Base-by-base conservation (phyloP, 2,888 invertebrate species). In the Biston betularia region DNA sequence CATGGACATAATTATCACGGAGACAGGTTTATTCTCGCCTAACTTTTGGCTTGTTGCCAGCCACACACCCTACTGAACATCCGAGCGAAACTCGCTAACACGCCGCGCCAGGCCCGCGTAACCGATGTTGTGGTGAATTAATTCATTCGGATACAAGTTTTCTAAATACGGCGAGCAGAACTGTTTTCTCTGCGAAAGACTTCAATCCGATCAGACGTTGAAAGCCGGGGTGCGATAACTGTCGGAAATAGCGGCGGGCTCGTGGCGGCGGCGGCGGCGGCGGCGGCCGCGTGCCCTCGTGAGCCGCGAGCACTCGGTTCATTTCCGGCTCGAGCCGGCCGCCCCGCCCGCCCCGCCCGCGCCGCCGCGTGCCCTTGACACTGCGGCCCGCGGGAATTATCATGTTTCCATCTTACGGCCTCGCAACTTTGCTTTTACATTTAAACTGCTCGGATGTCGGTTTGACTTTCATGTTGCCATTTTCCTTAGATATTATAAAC, bases 201-300 rank as follows among this genome's bases (percentile, higher is more conserved):
- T 38, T 6, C 38, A 38, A 0, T 6, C 6, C 8, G 38, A 9
- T 38, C 14, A 14, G 6, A n/a, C 14, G 14, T 45, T 45, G 14
- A n/a, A 6, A 45, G 14, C n/a, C n/a, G 45, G 14, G 8, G 14
- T n/a, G 42, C 45, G 45, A 6, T 48, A 7, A 24, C 9, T 11
- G 24, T 15, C 48, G 48, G 48, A 48, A 48, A 48, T 48, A 48
- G 48, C 48, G 11, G 24, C 24, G 46, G n/a, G 44, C n/a, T 9
- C 14, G 10, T 48, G 46, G 15, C 45, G n/a, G 14, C n/a, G 12
- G 45, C 35, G 35, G 35, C 35, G 7, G n/a, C n/a, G n/a, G 24
- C 24, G 24, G 24, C 24, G 24, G 24, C 38, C 7, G 46, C 14
- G 46, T 15, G 46, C 14, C 14, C 46, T 46, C 48, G 48, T 48